phyloP scores from a whole-genome alignment of 1,140 invertebrate species.

The Hylaeus anthracinus region DNA sequence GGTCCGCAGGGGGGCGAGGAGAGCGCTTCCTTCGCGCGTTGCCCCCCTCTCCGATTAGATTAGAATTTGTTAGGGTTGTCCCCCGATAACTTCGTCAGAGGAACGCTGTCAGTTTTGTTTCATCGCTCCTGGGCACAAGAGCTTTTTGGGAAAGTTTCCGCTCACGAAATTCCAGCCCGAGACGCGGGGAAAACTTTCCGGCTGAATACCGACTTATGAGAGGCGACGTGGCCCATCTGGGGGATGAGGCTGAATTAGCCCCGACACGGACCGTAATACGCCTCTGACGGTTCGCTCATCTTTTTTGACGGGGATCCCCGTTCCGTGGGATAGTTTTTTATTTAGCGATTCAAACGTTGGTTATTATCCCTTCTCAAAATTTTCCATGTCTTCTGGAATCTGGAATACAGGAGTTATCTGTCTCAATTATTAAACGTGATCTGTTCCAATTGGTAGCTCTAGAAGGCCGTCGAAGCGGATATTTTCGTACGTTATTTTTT shows the following conservation, averaged over 20 bases:
- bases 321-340: background rate
- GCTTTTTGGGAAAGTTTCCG: constrained; percentile 57
- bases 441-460: no score
- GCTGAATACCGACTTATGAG: constrained; percentile 45
- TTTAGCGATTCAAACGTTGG: background rate
- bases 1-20: constrained; percentile 8
- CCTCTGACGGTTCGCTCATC: constrained; percentile 1
- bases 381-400: no score
- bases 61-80: constrained; percentile 69
- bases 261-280: constrained; percentile 16
- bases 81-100: constrained; percentile 59
- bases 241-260: constrained; percentile 31
- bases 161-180: constrained; percentile 50
- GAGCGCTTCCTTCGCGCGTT: constrained; percentile 21
- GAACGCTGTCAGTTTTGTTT: constrained; percentile 64
- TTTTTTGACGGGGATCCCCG: background rate
- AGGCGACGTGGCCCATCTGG: constrained; percentile 13
- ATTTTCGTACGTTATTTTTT: background rate
- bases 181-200: constrained; percentile 52
- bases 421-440: no score
- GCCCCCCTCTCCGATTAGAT: constrained; percentile 57
- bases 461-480: background rate
- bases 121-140: constrained; percentile 56
- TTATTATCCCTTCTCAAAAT: background rate
- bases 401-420: no score